These are phyloP conservation scores for Callipepla squamata DNA, from an alignment of 2,113 vertebrate species.

Conservation along the genomic window DNA sequence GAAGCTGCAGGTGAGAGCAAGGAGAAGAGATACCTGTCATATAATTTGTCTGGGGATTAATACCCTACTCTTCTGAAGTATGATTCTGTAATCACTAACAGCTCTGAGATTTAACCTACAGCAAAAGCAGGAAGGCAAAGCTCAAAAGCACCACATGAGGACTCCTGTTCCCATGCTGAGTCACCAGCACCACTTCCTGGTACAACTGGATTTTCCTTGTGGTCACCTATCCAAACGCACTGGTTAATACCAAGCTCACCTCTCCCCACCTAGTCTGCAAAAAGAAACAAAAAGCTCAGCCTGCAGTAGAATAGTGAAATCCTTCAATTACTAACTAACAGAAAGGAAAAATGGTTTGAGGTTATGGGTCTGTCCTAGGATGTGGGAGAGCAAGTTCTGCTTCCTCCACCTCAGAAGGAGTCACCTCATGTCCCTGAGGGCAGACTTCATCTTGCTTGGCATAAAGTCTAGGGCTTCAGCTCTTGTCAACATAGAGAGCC, in stretches of 20 bases:
- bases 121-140: background rate
- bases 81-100: background rate
- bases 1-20: background rate
- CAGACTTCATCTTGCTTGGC: background rate
- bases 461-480: background rate
- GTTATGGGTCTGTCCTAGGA: background rate
- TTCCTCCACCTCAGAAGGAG: background rate
- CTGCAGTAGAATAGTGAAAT: background rate
- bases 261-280: background rate
- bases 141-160: background rate
- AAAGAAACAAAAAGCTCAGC: background rate
- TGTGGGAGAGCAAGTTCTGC: background rate
- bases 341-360: background rate
- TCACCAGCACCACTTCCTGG: background rate
- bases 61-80: background rate
- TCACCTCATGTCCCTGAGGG: background rate
- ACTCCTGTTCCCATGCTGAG: background rate
- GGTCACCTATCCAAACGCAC: background rate
- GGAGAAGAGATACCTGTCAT: background rate
- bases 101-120: constrained; percentile 6
- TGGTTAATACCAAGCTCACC: background rate
- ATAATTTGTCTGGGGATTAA: constrained; percentile 28
- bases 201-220: constrained; percentile 5
- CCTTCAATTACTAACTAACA: background rate
- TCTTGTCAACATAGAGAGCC: background rate